Base-by-base conservation (phyloP, 2,113 vertebrate species). In the Tetraodon nigroviridis region DNA sequence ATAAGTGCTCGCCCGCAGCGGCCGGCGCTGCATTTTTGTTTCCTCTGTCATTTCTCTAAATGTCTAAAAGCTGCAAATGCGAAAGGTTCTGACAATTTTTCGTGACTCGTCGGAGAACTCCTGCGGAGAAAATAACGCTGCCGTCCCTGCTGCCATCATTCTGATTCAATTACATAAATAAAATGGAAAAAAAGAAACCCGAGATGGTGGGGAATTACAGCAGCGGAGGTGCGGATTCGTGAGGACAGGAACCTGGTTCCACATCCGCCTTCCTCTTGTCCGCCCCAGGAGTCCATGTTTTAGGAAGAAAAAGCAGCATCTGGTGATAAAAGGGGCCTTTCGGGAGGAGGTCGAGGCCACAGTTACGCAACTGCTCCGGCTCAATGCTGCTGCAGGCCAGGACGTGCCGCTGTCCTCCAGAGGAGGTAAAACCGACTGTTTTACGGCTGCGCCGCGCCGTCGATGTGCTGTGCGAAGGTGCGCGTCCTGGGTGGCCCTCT, bases 1-100 rank as follows among this genome's bases (percentile, higher is more conserved):
- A 58, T 72, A 83, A 82, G 81, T 76, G 82, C 72, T 79, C 68
- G 58, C 81, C 82, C 76, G 82, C 82, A 66, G 81, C 78, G 84
- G 71, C 54, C 64, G 58, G 65, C 55, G 56, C 59, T 60, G 59
- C 67, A 56, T 58, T 64, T 51, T 71, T 73, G 18, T 46, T 46
- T 46, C n/a, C n/a, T 17, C 16, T 46, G 15, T 46, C n/a, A 16
- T 46, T 16, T n/a, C 44, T n/a, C 44, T n/a, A n/a, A 13, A 53
- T 64, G 57, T 32, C n/a, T 69, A 44, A 81, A 85, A 79, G 69
- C 73, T 76, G 47, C 51, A 66, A 69, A 75, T 66, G 32, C 82
- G 52, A 87, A 85, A 81, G 76, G 62, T 75, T 86, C 78, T 71
- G 76, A 78, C 82, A 73, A 47, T 79, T 85, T 84, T 45, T 71